Evolutionary conservation across 1,140 invertebrate species (phyloP).

Genomic region (Panulirus ornatus): DNA sequence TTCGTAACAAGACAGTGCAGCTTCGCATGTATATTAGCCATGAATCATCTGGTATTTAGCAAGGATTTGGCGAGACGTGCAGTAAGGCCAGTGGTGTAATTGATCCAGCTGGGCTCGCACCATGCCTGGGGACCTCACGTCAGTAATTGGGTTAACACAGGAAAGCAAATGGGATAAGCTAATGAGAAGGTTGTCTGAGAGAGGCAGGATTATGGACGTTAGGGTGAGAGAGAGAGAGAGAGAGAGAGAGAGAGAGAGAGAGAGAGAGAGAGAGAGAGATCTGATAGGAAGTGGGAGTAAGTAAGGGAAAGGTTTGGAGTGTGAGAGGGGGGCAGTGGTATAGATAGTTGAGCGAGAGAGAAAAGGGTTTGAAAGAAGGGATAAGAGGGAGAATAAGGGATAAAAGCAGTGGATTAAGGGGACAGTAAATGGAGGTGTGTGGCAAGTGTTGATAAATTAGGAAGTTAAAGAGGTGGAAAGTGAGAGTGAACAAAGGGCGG

Average conservation of each 20-base stretch:
- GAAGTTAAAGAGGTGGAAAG: not conserved
- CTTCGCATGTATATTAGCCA: not conserved
- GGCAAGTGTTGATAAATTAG: not conserved
- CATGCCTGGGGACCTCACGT: too few relatives aligned
- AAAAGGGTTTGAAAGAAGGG: not conserved
- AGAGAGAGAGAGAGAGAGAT: too few relatives aligned
- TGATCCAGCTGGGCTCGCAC: not conserved
- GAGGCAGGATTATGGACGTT: not conserved
- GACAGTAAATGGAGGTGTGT: too few relatives aligned
- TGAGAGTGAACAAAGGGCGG: not conserved
- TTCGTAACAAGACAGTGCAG: too few relatives aligned
- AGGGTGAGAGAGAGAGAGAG: constrained; percentile 25
- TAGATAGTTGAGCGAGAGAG: not conserved
- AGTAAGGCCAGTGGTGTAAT: not conserved
- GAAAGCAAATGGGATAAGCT: constrained; percentile 45
- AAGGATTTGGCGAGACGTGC: not conserved
- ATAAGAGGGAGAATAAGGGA: too few relatives aligned
- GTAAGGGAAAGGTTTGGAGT: not conserved
- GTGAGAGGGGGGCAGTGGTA: not conserved
- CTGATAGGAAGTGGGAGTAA: not conserved
- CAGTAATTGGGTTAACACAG: constrained; percentile 35
- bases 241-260: constrained; percentile 17
- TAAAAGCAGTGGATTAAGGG: not conserved
- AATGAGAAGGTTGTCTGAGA: constrained; percentile 37
- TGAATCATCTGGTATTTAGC: too few relatives aligned